These are phyloP conservation scores for Cyprinodon brontotheroides DNA, from an alignment of 2,113 vertebrate genomes.

Conservation along the genomic window DNA sequence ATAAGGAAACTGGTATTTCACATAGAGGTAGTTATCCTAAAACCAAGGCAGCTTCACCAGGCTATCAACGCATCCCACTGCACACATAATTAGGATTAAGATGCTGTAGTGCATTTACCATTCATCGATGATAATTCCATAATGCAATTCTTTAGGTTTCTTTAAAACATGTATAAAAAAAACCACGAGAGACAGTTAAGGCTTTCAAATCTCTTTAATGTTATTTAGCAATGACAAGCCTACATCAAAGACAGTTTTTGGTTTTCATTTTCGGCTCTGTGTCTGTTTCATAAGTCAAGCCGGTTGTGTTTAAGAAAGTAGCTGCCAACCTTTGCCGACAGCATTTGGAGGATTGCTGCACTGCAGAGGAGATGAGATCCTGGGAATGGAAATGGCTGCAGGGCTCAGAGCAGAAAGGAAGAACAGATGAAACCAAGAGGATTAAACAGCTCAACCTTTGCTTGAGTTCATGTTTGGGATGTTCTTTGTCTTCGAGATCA, in stretches of 20 bases:
- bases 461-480: background rate
- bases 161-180: background rate
- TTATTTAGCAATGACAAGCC: background rate
- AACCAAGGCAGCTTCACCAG: no score
- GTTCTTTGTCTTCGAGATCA: background rate
- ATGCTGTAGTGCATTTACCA: background rate
- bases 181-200: background rate
- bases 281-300: background rate
- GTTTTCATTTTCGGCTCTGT: background rate
- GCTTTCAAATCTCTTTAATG: slow-evolving; percentile 26
- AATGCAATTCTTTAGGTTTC: background rate
- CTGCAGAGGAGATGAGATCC: slow-evolving; percentile 22
- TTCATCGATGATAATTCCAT: background rate
- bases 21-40: no score
- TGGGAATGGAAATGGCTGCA: slow-evolving; percentile 34
- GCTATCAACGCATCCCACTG: background rate
- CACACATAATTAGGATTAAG: background rate
- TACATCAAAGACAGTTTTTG: background rate
- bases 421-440: background rate
- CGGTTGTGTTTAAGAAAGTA: slow-evolving; percentile 2
- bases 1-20: no score
- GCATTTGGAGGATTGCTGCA: slow-evolving; percentile 5
- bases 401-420: slow-evolving; percentile 19
- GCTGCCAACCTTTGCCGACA: background rate
- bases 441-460: background rate